These are phyloP conservation scores for Nyleta sp. DNA, from an alignment of 2,888 invertebrate species.

Conservation along the genomic window DNA sequence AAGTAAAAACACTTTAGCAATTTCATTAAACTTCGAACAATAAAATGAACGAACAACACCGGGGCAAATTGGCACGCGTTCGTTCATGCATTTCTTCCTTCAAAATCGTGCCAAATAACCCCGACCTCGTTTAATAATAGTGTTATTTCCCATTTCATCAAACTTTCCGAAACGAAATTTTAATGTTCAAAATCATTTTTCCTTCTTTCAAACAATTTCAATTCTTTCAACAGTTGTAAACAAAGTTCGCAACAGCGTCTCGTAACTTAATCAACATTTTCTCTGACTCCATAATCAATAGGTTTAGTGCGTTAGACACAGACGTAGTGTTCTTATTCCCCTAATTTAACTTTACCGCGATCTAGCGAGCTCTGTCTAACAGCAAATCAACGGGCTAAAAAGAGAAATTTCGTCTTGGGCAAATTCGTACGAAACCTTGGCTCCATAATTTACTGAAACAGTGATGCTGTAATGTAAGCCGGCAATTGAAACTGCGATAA, in stretches of 20 bases:
- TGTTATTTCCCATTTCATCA: slow-evolving; percentile 17
- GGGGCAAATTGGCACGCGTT: slow-evolving; percentile 29
- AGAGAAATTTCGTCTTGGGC: slow-evolving; percentile 39
- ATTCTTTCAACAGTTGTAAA: slow-evolving; percentile 2
- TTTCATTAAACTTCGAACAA: slow-evolving; percentile 28
- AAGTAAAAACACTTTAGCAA: slow-evolving; percentile 5
- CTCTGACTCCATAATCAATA: slow-evolving; percentile 49
- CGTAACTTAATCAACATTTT: slow-evolving; percentile 45
- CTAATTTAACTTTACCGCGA: slow-evolving; percentile 52
- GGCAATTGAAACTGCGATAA: slow-evolving; percentile 44
- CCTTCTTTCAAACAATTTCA: background rate
- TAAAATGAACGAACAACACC: slow-evolving; percentile 21
- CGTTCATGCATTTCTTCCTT: slow-evolving; percentile 27
- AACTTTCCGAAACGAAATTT: too few relatives aligned
- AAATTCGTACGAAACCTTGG: slow-evolving; percentile 7
- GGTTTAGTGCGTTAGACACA: slow-evolving; percentile 39
- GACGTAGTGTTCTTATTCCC: slow-evolving; percentile 36
- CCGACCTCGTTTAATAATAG: slow-evolving; percentile 13
- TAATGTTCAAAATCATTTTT: slow-evolving; percentile 3
- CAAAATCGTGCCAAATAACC: slow-evolving; percentile 29
- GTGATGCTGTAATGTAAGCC: slow-evolving; percentile 13
- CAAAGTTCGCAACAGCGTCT: slow-evolving; percentile 27
- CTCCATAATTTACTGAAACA: slow-evolving; percentile 13
- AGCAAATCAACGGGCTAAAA: slow-evolving; percentile 36
- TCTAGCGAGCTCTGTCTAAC: slow-evolving; percentile 33